Evolutionary conservation across 2,113 vertebrate species (phyloP).

Genomic region (Fregata magnificens): DNA sequence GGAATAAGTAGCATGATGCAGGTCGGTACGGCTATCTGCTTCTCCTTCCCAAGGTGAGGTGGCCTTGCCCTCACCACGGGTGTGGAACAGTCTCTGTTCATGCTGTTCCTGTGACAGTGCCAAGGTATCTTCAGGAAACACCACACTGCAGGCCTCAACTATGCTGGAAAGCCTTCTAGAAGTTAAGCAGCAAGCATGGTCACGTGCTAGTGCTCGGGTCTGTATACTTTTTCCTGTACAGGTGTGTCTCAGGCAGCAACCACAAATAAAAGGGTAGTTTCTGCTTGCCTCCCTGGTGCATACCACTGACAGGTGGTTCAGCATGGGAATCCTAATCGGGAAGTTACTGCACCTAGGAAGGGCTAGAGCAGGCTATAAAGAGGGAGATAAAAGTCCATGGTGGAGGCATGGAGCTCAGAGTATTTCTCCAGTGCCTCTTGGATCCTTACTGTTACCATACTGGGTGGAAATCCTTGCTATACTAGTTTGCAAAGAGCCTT

Average conservation of each 20-base stretch:
- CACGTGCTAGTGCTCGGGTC: background rate
- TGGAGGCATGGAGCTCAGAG: background rate
- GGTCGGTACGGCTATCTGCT: accelerated
- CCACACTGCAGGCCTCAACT: background rate
- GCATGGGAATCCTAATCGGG: background rate
- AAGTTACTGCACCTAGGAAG: background rate
- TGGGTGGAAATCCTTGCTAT: background rate
- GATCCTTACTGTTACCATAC: background rate
- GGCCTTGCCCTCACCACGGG: background rate
- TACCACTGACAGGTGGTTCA: background rate
- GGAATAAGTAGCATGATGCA: background rate
- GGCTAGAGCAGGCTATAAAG: background rate
- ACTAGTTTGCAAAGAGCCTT: background rate
- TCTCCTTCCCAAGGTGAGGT: background rate
- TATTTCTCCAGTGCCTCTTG: background rate
- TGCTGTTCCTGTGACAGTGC: background rate
- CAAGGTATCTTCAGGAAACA: background rate
- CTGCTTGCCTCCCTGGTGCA: background rate
- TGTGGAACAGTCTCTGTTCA: background rate
- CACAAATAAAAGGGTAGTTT: background rate
- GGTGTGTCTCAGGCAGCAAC: background rate
- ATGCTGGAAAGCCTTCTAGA: background rate
- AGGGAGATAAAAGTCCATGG: background rate
- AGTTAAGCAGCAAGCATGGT: background rate
- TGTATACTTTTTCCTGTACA: background rate